Percentiles rank a stretch among this genome's conserved stretches.
Evolutionary conservation across 2,888 invertebrate species (phyloP).

Genomic region (Callyntrura guangdongensis): DNA sequence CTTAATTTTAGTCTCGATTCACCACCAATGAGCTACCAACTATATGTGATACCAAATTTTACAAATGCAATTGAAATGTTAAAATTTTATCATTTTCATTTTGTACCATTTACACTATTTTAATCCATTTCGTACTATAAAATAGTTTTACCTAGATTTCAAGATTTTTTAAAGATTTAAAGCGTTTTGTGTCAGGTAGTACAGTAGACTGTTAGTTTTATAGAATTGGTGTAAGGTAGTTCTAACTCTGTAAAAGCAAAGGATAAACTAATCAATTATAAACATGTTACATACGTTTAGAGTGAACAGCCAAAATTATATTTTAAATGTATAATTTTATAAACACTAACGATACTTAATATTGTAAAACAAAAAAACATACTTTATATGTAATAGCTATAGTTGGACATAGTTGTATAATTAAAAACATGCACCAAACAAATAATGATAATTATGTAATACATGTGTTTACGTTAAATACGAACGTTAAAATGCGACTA

Average conservation of each 20-base stretch:
- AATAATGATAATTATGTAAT: not conserved
- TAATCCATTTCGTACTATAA: not conserved
- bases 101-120: slow-evolving; percentile 30
- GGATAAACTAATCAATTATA: not conserved
- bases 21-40: too few relatives aligned
- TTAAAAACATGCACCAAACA: not conserved
- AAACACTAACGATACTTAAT: too few relatives aligned
- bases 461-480: not conserved
- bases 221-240: not conserved
- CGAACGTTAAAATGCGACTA: not conserved
- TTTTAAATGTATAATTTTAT: too few relatives aligned
- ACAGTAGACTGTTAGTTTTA: slow-evolving; percentile 31
- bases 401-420: too few relatives aligned
- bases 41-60: not conserved
- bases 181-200: slow-evolving; percentile 64
- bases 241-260: not conserved
- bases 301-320: too few relatives aligned
- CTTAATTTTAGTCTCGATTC: too few relatives aligned
- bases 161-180: slow-evolving; percentile 1
- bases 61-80: not conserved
- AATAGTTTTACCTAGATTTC: not conserved
- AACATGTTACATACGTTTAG: too few relatives aligned
- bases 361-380: too few relatives aligned
- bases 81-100: slow-evolving; percentile 4
- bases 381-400: too few relatives aligned